phyloP scores from a whole-genome alignment of 2,888 invertebrate species.

The Hecatera dysodea region DNA sequence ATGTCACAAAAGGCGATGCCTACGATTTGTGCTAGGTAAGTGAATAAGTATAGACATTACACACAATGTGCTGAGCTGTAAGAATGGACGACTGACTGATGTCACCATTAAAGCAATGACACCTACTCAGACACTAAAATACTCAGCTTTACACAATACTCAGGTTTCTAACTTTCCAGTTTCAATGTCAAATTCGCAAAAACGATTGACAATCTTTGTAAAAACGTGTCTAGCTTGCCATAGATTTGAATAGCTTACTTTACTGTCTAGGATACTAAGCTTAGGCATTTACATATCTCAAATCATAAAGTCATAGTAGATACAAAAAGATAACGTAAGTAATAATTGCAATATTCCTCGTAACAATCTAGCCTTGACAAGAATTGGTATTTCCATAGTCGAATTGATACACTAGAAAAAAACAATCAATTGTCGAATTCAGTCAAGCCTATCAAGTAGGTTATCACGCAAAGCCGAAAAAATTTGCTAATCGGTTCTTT shows the following conservation, averaged over 20 bases:
- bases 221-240: neutral
- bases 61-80: conserved; percentile 21
- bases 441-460: conserved; percentile 35
- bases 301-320: conserved; percentile 10
- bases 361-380: conserved; percentile 17
- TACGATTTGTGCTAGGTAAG: conserved; percentile 4
- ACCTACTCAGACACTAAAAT: conserved; percentile 21
- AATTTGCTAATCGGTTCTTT: conserved; percentile 75
- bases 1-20: conserved; percentile 11
- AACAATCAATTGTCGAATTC: conserved; percentile 18
- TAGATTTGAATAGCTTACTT: neutral
- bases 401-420: conserved; percentile 22
- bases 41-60: conserved; percentile 13
- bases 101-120: conserved; percentile 18
- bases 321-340: conserved; percentile 14
- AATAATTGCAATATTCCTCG: neutral
- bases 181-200: conserved; percentile 50
- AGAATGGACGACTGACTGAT: conserved; percentile 34
- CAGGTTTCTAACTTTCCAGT: conserved; percentile 37
- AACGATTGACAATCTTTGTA: conserved; percentile 14
- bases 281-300: conserved; percentile 6
- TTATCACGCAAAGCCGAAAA: conserved; percentile 57
- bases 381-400: conserved; percentile 25
- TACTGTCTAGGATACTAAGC: neutral
- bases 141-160: conserved; percentile 29